These are phyloP conservation scores for Caenorhabditis tropicalis DNA, from an alignment of 1,140 invertebrate genomes.

Conservation along the genomic window DNA sequence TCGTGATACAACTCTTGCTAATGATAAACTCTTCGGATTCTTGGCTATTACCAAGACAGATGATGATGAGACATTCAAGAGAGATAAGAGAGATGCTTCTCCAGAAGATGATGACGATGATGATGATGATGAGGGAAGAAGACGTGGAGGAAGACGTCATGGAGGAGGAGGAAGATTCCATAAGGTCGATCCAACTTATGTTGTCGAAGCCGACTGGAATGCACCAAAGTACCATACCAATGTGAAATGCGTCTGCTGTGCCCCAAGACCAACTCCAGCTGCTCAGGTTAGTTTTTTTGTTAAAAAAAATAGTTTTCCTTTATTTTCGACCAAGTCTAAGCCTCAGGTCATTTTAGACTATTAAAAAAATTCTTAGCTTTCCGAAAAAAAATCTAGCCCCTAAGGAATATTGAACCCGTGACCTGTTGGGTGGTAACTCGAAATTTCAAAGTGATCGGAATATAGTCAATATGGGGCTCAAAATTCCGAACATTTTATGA, in stretches of 20 bases:
- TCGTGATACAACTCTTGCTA: slow-evolving; percentile 36
- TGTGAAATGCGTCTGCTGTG: slow-evolving; percentile 53
- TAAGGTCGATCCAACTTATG: slow-evolving; percentile 4
- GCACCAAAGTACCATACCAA: slow-evolving; percentile 13
- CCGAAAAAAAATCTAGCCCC: too few relatives aligned
- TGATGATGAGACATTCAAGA: slow-evolving; percentile 18
- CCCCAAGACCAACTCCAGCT: slow-evolving; percentile 28
- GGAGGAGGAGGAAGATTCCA: neutral
- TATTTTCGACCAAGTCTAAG: too few relatives aligned
- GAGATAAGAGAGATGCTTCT: neutral
- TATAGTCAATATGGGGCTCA: too few relatives aligned
- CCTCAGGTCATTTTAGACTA: too few relatives aligned
- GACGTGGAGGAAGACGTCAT: neutral
- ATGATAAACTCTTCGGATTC: slow-evolving; percentile 18
- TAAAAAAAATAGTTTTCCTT: too few relatives aligned
- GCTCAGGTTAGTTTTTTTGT: neutral
- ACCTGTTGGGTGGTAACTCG: too few relatives aligned
- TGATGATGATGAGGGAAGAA: neutral
- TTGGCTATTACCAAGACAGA: slow-evolving; percentile 12
- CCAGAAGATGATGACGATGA: neutral
- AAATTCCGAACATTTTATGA: too few relatives aligned
- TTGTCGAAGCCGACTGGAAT: slow-evolving; percentile 27
- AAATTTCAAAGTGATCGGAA: too few relatives aligned
- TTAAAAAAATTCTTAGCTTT: too few relatives aligned
- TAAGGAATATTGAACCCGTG: too few relatives aligned